These are phyloP conservation scores for Lithosia quadra DNA, from an alignment of 2,888 invertebrate species.

Conservation along the genomic window DNA sequence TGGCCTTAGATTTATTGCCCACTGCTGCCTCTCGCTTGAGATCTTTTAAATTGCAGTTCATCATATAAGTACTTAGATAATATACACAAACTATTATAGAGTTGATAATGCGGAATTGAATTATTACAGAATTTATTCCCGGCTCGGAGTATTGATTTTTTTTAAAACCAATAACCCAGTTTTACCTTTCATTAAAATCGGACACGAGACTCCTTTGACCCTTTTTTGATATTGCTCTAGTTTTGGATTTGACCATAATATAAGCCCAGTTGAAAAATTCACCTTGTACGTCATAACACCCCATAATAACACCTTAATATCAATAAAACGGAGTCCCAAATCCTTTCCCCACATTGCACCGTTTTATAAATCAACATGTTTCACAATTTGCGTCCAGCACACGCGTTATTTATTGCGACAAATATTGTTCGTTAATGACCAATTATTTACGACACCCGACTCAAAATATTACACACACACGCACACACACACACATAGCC, in stretches of 20 bases:
- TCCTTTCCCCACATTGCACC: slow-evolving; percentile 11
- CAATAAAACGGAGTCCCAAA: slow-evolving; percentile 13
- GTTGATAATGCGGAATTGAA: too few species aligned
- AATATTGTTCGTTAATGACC: slow-evolving; percentile 66
- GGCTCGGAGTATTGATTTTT: too few species aligned
- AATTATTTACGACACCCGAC: slow-evolving; percentile 57
- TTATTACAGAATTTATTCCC: too few species aligned
- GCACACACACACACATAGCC: too few species aligned
- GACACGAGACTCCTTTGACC: too few species aligned
- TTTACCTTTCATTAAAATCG: too few species aligned
- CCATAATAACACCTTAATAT: background rate
- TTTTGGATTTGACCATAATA: too few species aligned
- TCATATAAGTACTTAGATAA: background rate
- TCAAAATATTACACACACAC: slow-evolving; percentile 33
- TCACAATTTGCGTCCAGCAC: slow-evolving; percentile 53
- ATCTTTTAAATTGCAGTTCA: background rate
- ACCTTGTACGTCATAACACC: too few species aligned
- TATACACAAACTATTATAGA: too few species aligned
- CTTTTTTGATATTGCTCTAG: too few species aligned
- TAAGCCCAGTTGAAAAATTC: too few species aligned
- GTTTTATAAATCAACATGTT: slow-evolving; percentile 53
- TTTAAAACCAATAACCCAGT: too few species aligned
- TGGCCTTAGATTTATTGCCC: slow-evolving; percentile 3
- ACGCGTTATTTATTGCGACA: slow-evolving; percentile 68
- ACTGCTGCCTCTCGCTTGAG: background rate